These are phyloP conservation scores for Carassius carassius DNA, from an alignment of 2,113 vertebrate genomes.

Conservation along the genomic window DNA sequence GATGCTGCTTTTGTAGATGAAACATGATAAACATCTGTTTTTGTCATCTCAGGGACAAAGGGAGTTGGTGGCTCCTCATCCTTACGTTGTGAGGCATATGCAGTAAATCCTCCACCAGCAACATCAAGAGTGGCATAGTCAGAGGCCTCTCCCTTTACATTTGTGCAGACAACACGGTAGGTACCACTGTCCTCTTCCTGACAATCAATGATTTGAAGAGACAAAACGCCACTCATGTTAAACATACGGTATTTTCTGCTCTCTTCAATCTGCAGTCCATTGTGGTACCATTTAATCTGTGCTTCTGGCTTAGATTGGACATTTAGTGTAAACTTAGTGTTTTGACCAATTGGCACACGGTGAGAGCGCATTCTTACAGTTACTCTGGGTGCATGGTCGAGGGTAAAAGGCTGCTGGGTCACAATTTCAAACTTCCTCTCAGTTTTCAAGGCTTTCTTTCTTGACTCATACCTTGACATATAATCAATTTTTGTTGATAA, in stretches of 20 bases:
- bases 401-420: conserved; percentile 90
- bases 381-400: conserved; percentile 90
- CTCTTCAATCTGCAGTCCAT: conserved; percentile 84
- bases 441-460: conserved; percentile 90
- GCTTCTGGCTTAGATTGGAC: conserved; percentile 92
- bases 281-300: conserved; percentile 92
- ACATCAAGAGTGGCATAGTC: conserved; percentile 95
- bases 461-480: conserved; percentile 91
- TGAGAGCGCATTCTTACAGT: conserved; percentile 96
- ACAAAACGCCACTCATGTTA: conserved; percentile 89
- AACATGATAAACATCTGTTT: conserved; percentile 86
- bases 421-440: conserved; percentile 88
- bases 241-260: conserved; percentile 86
- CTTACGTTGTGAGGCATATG: conserved; percentile 80
- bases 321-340: conserved; percentile 90
- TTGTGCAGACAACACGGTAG: conserved; percentile 90
- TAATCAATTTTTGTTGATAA: conserved; percentile 88
- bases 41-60: conserved; percentile 85
- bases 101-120: conserved; percentile 83
- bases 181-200: conserved; percentile 90
- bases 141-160: conserved; percentile 91
- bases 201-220: conserved; percentile 88
- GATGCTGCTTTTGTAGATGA: conserved; percentile 84
- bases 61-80: conserved; percentile 87
- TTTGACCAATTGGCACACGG: conserved; percentile 83